phyloP scores from a whole-genome alignment of 2,113 vertebrate species.

The Hylia prasina region DNA sequence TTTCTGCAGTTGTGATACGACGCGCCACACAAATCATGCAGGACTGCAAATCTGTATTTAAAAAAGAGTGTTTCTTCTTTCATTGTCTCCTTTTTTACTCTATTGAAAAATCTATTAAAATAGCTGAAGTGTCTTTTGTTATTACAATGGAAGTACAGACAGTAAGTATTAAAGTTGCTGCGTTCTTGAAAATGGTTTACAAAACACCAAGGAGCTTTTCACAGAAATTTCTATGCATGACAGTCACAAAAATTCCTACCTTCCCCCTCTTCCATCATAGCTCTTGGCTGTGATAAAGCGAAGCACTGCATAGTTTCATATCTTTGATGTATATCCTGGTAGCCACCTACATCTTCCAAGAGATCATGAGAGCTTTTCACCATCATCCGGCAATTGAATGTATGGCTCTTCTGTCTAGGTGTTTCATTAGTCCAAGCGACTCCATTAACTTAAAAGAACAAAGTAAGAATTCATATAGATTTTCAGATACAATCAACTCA shows the following conservation, averaged over 20 bases:
- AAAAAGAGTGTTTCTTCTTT: neutral
- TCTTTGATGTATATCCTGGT: slow-evolving; percentile 74
- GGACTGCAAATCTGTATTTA: slow-evolving; percentile 88
- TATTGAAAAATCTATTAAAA: neutral
- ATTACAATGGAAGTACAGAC: neutral
- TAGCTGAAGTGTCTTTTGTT: neutral
- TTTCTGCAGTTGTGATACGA: slow-evolving; percentile 86
- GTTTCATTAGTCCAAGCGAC: slow-evolving; percentile 88
- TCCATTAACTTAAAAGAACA: slow-evolving; percentile 78
- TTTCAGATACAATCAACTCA: neutral
- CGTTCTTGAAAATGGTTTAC: neutral
- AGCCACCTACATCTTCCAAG: slow-evolving; percentile 79
- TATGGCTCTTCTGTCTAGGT: slow-evolving; percentile 92
- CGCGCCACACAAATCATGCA: slow-evolving; percentile 99
- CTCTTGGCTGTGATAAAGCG: slow-evolving; percentile 92
- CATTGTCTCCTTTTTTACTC: neutral
- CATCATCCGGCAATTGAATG: slow-evolving; percentile 95
- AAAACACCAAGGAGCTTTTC: neutral
- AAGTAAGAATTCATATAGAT: neutral
- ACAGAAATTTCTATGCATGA: neutral
- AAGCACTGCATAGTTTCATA: slow-evolving; percentile 99
- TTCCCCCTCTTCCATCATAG: slow-evolving; percentile 98
- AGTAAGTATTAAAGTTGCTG: neutral
- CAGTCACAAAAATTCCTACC: slow-evolving; percentile 70
- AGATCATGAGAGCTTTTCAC: slow-evolving; percentile 80